Evolutionary conservation across 37 sponge, comb jelly and placozoan genomes (phyloP).

Genomic region (Axinella damicornis): DNA sequence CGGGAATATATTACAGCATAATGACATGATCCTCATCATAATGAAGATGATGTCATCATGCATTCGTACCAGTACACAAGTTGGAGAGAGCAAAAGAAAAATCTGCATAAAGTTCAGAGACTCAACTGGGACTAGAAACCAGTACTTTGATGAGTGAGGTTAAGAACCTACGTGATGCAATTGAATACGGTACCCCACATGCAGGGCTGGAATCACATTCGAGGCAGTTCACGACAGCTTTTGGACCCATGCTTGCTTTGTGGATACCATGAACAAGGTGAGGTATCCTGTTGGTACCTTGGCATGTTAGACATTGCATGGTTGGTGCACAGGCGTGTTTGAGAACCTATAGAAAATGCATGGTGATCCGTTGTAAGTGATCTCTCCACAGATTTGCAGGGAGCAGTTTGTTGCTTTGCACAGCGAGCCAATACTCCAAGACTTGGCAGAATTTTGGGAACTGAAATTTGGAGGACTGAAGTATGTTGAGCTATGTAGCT

Average conservation of each 20-base stretch:
- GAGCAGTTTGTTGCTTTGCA: slow-evolving; percentile 95
- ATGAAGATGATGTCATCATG: no score
- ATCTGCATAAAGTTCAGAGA: no score
- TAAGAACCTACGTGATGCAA: no score
- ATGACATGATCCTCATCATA: no score
- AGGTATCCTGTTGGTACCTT: not conserved
- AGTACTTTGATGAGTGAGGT: no score
- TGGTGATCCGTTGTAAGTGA: not conserved
- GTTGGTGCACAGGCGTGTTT: no score
- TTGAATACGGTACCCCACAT: no score
- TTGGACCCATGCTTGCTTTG: slow-evolving; percentile 92
- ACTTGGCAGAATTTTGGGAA: slow-evolving; percentile 74
- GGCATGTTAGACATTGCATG: not conserved
- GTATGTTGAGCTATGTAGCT: slow-evolving; percentile 27
- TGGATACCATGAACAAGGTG: slow-evolving; percentile 88
- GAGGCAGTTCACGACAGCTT: slow-evolving; percentile 97
- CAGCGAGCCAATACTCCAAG: slow-evolving; percentile 77
- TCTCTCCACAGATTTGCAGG: slow-evolving; percentile 68
- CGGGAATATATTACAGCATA: no score
- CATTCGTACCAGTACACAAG: no score
- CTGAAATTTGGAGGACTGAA: slow-evolving; percentile 70
- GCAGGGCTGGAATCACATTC: slow-evolving; percentile 87
- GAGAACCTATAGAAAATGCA: no score
- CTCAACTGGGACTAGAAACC: no score
- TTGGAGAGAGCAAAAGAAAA: no score